These are phyloP conservation scores for Drosophila macrospina DNA, from an alignment of 2,888 invertebrate species.

Conservation along the genomic window DNA sequence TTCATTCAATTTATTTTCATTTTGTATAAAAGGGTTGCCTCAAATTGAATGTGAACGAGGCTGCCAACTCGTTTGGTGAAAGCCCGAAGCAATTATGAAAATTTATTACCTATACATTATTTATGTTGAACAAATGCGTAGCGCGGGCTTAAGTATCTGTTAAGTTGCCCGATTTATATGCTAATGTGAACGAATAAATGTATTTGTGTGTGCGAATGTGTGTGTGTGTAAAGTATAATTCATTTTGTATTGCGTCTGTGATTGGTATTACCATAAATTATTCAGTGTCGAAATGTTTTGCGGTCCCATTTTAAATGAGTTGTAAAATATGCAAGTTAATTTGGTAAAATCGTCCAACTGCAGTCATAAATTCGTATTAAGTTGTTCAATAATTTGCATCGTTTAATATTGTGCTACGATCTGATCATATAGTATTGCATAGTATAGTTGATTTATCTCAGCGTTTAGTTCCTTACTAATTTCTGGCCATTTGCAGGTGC, in stretches of 20 bases:
- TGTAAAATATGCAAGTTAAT: slow-evolving; percentile 64
- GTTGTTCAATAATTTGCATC: slow-evolving; percentile 57
- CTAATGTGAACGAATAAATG: slow-evolving; percentile 39
- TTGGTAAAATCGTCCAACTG: slow-evolving; percentile 45
- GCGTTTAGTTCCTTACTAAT: slow-evolving; percentile 53
- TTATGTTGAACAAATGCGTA: slow-evolving; percentile 39
- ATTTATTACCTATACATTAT: slow-evolving; percentile 56
- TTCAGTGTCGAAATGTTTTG: slow-evolving; percentile 66
- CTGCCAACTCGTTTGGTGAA: slow-evolving; percentile 19
- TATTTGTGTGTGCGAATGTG: slow-evolving; percentile 9
- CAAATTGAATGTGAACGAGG: background rate
- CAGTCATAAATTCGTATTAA: slow-evolving; percentile 72
- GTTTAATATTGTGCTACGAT: slow-evolving; percentile 18
- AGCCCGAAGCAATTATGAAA: slow-evolving; percentile 39
- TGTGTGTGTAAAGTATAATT: slow-evolving; percentile 46
- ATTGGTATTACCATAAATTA: slow-evolving; percentile 70
- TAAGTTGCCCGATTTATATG: slow-evolving; percentile 58
- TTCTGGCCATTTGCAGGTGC: slow-evolving; percentile 54
- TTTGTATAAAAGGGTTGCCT: background rate
- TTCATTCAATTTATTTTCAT: background rate
- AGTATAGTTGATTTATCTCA: slow-evolving; percentile 43
- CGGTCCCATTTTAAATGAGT: slow-evolving; percentile 62
- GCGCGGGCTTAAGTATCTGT: slow-evolving; percentile 55
- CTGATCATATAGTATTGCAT: background rate
- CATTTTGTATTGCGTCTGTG: slow-evolving; percentile 56